Evolutionary conservation across 2,113 vertebrate species (phyloP), one percentile per base, ranked within the genome.

Genomic region (Triplophysa rosa): DNA sequence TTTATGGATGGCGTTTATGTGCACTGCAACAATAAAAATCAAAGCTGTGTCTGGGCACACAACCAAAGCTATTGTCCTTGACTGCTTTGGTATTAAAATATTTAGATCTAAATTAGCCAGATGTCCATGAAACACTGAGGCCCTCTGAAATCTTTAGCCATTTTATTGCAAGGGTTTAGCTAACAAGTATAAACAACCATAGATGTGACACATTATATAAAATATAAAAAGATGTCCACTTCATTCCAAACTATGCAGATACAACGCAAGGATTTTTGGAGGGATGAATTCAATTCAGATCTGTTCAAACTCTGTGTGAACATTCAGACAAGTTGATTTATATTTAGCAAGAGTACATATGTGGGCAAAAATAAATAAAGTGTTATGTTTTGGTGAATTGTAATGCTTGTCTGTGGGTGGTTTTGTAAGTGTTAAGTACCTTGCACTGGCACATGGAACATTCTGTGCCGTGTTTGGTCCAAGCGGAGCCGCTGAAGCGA

Each of bases 361-460:
- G 49, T 52, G 49, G 13, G 12, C 47, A 69, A 42, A 21, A 45
- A 49, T 49, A 49, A 33, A 56, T 69, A 52, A 63, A 61, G 29
- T 24, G 6, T n/a, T 49, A 9, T 45, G 29, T 62, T 29, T 68
- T 13, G 29, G 71, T 76, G 37, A 59, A 56, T 66, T 59, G 54
- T 42, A 47, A 7, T 37, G 33, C 33, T 45, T 21, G 52, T 67
- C 9, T 49, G 13, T 40, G 42, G 56, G 62, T 67, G 67, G 52
- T 56, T 77, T 37, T 11, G 4, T 52, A 19, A 77, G 72, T 64
- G n/a, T 21, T 9, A 37, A 16, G 86, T 84, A 94, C 93, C 92
- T 93, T 99, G 93, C 98, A 99, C 88, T 97, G 96, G 90, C 97
- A 99, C 83, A 98, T 93, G 54, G 95, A 97, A 86, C 98, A 99